These are phyloP conservation scores for Scortum barcoo DNA, from an alignment of 2,113 vertebrate species.

Conservation along the genomic window DNA sequence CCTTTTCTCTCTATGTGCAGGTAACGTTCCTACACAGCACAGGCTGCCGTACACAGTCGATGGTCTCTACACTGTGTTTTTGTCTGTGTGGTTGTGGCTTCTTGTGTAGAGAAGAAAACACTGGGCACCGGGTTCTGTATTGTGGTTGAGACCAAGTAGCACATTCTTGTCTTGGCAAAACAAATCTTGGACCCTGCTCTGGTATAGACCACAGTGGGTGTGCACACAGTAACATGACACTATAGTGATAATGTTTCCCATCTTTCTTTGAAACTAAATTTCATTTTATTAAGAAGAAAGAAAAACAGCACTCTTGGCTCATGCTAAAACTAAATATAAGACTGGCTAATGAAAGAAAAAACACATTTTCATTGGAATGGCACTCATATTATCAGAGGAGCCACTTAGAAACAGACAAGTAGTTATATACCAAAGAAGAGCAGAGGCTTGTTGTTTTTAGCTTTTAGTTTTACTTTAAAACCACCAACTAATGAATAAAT, in stretches of 20 bases:
- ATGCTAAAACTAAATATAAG: not conserved
- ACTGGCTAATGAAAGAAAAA: not conserved
- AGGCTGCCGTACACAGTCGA: not conserved
- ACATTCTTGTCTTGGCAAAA: constrained; percentile 43
- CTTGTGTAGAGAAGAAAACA: constrained; percentile 13
- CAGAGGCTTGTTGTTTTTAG: not conserved
- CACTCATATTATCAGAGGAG: not conserved
- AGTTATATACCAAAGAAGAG: not conserved
- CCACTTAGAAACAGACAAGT: not conserved
- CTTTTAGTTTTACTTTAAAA: not conserved
- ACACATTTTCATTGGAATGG: not conserved
- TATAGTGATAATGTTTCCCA: constrained; percentile 1
- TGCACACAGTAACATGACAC: constrained; percentile 29
- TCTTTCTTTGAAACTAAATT: constrained; percentile 22
- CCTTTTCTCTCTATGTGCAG: constrained; percentile 10
- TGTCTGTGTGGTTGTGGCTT: not conserved
- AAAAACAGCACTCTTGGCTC: not conserved
- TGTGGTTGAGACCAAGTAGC: constrained; percentile 16
- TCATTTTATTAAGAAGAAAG: not conserved
- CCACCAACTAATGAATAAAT: not conserved
- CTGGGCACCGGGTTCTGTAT: constrained; percentile 25
- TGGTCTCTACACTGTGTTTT: not conserved
- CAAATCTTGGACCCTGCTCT: constrained; percentile 23
- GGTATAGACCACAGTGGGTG: not conserved
- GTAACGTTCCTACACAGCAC: not conserved